These are phyloP conservation scores for Saiga tatarica DNA, from an alignment of 2,113 vertebrate genomes.

Conservation along the genomic window DNA sequence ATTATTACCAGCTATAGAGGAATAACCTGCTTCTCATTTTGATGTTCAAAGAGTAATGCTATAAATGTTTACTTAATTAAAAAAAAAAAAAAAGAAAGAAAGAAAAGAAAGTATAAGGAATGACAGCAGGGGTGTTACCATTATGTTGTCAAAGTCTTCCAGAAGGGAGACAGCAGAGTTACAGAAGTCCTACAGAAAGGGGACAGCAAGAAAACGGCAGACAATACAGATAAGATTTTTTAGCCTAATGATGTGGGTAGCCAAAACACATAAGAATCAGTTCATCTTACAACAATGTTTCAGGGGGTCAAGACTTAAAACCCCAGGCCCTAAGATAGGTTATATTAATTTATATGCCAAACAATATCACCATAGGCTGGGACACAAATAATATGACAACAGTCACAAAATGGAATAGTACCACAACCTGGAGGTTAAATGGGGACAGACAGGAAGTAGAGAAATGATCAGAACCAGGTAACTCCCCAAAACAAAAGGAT, in stretches of 20 bases:
- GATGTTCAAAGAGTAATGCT: slow-evolving; percentile 52
- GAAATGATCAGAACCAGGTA: neutral
- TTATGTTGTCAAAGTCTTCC: slow-evolving; percentile 81
- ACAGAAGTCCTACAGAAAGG: slow-evolving; percentile 78
- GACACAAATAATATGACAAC: neutral
- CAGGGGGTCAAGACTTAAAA: neutral
- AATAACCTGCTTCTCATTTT: slow-evolving; percentile 22
- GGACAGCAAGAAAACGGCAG: slow-evolving; percentile 76
- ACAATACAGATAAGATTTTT: slow-evolving; percentile 60
- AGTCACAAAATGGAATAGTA: neutral
- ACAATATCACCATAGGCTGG: neutral
- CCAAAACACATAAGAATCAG: slow-evolving; percentile 48
- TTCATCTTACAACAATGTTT: slow-evolving; percentile 34
- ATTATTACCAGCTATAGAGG: slow-evolving; percentile 12
- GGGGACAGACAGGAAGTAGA: neutral
- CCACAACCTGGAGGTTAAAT: neutral
- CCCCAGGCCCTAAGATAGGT: neutral
- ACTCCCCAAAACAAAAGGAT: neutral
- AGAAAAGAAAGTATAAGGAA: slow-evolving; percentile 19
- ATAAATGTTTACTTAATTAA: slow-evolving; percentile 13
- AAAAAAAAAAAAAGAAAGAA: neutral
- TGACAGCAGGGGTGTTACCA: slow-evolving; percentile 73
- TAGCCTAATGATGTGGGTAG: slow-evolving; percentile 13
- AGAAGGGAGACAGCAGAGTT: slow-evolving; percentile 75
- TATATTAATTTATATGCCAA: neutral